These are phyloP conservation scores for Hormaphis cornu DNA, from an alignment of 1,140 invertebrate genomes.

Conservation along the genomic window DNA sequence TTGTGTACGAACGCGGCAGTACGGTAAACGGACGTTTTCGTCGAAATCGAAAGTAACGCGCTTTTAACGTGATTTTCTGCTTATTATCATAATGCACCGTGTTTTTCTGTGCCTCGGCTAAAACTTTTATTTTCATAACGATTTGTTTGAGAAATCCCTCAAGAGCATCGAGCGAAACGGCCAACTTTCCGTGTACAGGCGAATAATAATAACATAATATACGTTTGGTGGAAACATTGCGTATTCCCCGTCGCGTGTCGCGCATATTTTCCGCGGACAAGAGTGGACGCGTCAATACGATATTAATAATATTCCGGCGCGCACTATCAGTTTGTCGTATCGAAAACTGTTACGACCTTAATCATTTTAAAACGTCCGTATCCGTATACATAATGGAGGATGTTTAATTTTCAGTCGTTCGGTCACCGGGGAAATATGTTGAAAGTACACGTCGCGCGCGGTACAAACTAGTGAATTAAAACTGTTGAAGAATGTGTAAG, in stretches of 20 bases:
- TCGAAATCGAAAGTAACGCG: not conserved
- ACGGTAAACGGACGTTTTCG: constrained; percentile 10
- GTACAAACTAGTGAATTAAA: too few species aligned
- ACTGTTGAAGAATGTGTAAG: too few species aligned
- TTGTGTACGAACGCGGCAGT: constrained; percentile 1
- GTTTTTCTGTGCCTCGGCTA: not conserved
- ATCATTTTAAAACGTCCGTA: not conserved
- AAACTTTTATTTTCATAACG: constrained; percentile 1
- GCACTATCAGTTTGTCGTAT: not conserved
- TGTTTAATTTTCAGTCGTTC: too few species aligned
- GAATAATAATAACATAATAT: too few species aligned
- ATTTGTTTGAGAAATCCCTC: not conserved
- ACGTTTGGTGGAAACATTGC: not conserved
- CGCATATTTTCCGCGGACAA: not conserved
- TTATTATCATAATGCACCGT: not conserved
- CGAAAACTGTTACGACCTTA: not conserved
- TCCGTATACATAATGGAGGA: too few species aligned
- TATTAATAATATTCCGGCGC: not conserved
- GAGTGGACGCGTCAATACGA: too few species aligned
- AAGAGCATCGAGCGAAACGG: not conserved
- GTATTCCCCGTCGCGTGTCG: not conserved
- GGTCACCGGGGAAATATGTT: not conserved
- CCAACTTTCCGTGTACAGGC: too few species aligned
- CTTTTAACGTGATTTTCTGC: constrained; percentile 5
- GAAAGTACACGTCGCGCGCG: too few species aligned